Evolutionary conservation across 1,140 invertebrate species (phyloP).

Genomic region (Temnothorax curvispinosus): DNA sequence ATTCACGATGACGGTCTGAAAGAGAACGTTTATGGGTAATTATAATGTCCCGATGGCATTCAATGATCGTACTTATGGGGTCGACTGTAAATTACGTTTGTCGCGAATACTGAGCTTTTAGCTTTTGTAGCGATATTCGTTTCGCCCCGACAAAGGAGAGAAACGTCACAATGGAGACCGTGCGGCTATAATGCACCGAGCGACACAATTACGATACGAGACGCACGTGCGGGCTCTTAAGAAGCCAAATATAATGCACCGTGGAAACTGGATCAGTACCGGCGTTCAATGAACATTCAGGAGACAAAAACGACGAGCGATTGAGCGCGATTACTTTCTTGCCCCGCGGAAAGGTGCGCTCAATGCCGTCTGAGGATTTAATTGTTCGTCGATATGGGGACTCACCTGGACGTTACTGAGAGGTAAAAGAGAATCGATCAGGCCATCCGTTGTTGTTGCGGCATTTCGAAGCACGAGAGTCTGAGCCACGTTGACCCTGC

Average conservation of each 20-base stretch:
- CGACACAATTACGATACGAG: slow-evolving; percentile 24
- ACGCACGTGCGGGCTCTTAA: slow-evolving; percentile 26
- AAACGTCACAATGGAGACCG: slow-evolving; percentile 33
- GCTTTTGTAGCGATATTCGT: slow-evolving; percentile 28
- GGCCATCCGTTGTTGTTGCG: slow-evolving; percentile 51
- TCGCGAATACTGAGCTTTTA: neutral
- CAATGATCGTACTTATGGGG: neutral
- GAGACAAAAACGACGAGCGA: slow-evolving; percentile 21
- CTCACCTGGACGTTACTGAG: slow-evolving; percentile 79
- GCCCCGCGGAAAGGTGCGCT: neutral
- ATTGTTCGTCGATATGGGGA: slow-evolving; percentile 17
- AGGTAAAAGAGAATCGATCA: slow-evolving; percentile 75
- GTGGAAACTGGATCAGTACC: slow-evolving; percentile 37
- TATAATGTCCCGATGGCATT: slow-evolving; percentile 30
- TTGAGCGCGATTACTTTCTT: slow-evolving; percentile 5
- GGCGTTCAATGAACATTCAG: slow-evolving; percentile 27
- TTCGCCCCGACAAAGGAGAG: slow-evolving; percentile 32
- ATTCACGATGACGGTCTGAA: slow-evolving; percentile 78
- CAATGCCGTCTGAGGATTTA: slow-evolving; percentile 34
- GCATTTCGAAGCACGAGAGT: slow-evolving; percentile 72
- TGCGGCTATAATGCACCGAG: slow-evolving; percentile 3
- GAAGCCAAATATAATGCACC: slow-evolving; percentile 31
- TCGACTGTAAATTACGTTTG: slow-evolving; percentile 34
- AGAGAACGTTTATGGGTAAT: slow-evolving; percentile 57
- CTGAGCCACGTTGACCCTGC: slow-evolving; percentile 73